These are phyloP conservation scores for Brachionus plicatilis DNA, from an alignment of 1,140 invertebrate genomes.

Conservation along the genomic window DNA sequence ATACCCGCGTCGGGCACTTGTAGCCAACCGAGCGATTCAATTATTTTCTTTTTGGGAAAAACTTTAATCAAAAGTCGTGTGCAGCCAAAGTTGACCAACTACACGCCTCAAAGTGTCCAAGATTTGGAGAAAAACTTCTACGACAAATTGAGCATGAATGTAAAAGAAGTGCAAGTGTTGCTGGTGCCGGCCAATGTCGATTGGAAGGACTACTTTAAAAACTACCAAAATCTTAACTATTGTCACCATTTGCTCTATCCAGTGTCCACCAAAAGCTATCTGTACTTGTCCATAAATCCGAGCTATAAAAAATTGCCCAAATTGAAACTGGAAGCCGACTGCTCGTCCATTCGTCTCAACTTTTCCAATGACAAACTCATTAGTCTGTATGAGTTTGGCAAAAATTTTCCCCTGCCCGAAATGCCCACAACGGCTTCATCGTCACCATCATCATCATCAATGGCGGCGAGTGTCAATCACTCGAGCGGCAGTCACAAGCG, in stretches of 20 bases:
- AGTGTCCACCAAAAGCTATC: constrained; percentile 8
- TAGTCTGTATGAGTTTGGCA: background rate
- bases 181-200: background rate
- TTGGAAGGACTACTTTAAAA: background rate
- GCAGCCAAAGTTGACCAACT: constrained; percentile 7
- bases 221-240: background rate
- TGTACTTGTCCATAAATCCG: constrained; percentile 36
- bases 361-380: constrained; percentile 9
- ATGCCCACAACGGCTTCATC: background rate
- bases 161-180: constrained; percentile 24
- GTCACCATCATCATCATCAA: too few relatives aligned
- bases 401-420: constrained; percentile 37
- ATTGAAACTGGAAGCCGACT: constrained; percentile 7
- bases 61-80: constrained; percentile 8
- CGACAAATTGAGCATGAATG: constrained; percentile 18
- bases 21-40: background rate
- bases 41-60: constrained; percentile 22
- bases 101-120: background rate
- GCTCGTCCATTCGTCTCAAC: constrained; percentile 18
- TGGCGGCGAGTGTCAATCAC: background rate
- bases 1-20: constrained; percentile 18
- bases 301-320: constrained; percentile 38
- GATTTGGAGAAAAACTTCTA: constrained; percentile 39
- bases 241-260: constrained; percentile 15
- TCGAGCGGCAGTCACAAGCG: background rate